Conservation (phyloP, 1,140 invertebrate species). For the Phocides pigmalion region DNA sequence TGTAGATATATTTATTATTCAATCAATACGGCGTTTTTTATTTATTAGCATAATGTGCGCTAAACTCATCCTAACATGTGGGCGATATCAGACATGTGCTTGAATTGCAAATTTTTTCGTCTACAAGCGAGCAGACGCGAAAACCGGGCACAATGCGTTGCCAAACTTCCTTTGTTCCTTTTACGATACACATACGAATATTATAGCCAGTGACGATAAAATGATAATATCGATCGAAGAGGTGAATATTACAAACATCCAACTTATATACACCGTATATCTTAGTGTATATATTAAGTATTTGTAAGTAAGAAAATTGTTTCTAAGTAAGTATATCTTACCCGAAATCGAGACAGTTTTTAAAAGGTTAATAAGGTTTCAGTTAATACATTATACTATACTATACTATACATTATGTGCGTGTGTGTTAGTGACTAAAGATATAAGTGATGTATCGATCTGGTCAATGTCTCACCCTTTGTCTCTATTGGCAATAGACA, state of each 20-base stretch:
- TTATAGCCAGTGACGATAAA: constrained; percentile 38
- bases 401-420: too few relatives aligned
- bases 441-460: too few relatives aligned
- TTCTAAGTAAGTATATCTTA: too few relatives aligned
- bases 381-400: too few relatives aligned
- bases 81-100: constrained; percentile 56
- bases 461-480: too few relatives aligned
- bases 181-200: constrained; percentile 51
- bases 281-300: too few relatives aligned
- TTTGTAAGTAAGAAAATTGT: too few relatives aligned
- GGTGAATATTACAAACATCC: constrained; percentile 1
- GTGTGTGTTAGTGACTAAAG: too few relatives aligned
- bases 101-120: constrained; percentile 69
- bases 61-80: constrained; percentile 40
- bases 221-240: neutral
- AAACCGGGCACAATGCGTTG: constrained; percentile 67
- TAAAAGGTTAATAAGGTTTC: too few relatives aligned
- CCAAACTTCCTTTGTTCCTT: constrained; percentile 81
- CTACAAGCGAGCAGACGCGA: constrained; percentile 61
- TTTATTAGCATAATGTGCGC: neutral
- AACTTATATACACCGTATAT: too few relatives aligned
- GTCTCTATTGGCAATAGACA: too few relatives aligned
- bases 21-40: constrained; percentile 13
- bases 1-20: neutral
- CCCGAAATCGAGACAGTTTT: too few relatives aligned